Evolutionary conservation across 2,888 invertebrate genomes (phyloP), one percentile per base, ranked within the genome.

Genomic region (Patella caerulea): DNA sequence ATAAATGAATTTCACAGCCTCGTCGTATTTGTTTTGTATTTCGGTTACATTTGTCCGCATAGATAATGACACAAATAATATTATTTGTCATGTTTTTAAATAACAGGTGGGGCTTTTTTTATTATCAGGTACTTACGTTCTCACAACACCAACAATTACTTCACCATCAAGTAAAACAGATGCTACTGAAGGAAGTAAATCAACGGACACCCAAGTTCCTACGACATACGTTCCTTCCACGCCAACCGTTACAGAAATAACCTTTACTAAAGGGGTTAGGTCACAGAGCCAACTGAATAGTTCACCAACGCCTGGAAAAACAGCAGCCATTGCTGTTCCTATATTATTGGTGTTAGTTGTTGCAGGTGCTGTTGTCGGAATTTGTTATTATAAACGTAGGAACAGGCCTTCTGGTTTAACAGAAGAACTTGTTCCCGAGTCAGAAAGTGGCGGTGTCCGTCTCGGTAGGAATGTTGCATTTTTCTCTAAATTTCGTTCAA

Each of bases 241-340:
- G 9, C 4, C 45, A 45, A 45, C 45, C 7, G 45, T 45, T 45
- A 45, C 45, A 45, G 45, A 45, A 45, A 45, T 45, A 45, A 45
- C 45, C 45, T 1, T 45, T 45, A 19, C 65, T 24, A 65, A 65
- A 24, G 19, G 11, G 12, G 24, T 24, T 24, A 11, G 0, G 19
- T 65, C 3, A 65, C 24, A 4, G 65, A 24, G 24, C 9, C n/a
- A 34, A 11, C 29, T 5, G 45, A 9, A 45, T 45, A 3, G 54
- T n/a, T 70, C 12, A 7, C 24, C 45, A 45, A 53, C 11, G 15
- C 17, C 34, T 17, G 45, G 71, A 55, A 56, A 55, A 56, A 74
- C 79, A 17, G 45, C 45, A 45, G 83, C 84, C 15, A 79, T 87
- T 7, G 83, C 85, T 4, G 82, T 86, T n/a, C 80, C 87, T 19